Percentiles rank a stretch among this genome's conserved stretches.
These are phyloP conservation scores for Nesidiocoris tenuis DNA, from an alignment of 2,888 invertebrate species.

Conservation along the genomic window DNA sequence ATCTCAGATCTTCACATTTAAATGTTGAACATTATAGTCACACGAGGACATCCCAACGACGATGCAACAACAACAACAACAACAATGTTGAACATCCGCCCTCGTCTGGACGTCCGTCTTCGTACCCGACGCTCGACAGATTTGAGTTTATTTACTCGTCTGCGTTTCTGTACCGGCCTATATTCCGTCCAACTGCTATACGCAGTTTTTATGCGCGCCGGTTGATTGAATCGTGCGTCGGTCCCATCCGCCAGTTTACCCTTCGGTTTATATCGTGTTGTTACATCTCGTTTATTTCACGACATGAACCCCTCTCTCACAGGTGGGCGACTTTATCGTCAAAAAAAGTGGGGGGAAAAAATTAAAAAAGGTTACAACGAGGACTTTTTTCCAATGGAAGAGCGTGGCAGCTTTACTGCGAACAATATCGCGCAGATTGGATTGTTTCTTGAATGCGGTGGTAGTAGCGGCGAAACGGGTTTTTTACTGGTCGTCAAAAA, in stretches of 20 bases:
- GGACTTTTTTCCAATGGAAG: background rate
- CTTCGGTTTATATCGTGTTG: background rate
- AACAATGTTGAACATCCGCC: no score
- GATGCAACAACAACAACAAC: no score
- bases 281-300: background rate
- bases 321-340: background rate
- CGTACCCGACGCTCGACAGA: no score
- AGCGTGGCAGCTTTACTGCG: slow-evolving; percentile 11
- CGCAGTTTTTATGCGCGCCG: background rate
- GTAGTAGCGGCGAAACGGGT: background rate
- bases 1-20: no score
- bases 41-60: no score
- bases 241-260: background rate
- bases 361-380: background rate
- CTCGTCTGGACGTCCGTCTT: no score
- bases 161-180: no score
- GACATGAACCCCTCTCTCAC: background rate
- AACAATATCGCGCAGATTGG: slow-evolving; percentile 10
- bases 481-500: slow-evolving; percentile 16
- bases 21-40: no score
- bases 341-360: background rate
- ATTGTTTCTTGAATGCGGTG: slow-evolving; percentile 14
- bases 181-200: no score
- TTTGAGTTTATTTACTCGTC: no score
- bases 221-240: background rate